Conservation (phyloP, 2,113 vertebrate species). For the Pampusana beccarii region DNA sequence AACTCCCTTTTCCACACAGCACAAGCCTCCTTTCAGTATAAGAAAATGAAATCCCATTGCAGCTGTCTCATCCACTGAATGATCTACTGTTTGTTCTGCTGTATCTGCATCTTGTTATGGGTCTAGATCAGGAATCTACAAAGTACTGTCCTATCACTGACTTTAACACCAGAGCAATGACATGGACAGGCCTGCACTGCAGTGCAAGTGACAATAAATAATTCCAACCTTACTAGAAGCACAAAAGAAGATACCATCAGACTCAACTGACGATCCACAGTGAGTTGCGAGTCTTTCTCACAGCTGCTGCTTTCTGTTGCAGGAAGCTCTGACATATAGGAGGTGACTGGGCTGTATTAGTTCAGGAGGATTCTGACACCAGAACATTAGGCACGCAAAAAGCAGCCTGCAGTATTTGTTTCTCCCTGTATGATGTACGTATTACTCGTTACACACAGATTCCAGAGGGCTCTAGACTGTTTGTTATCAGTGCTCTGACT, state of each 20-base stretch:
- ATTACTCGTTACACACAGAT: neutral
- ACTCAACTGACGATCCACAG: neutral
- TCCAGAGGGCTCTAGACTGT: neutral
- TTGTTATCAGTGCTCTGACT: neutral
- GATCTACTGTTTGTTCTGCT: neutral
- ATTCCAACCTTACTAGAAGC: neutral
- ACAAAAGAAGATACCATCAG: neutral
- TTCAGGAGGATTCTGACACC: neutral
- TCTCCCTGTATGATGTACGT: neutral
- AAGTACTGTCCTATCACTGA: neutral
- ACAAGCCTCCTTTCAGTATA: neutral
- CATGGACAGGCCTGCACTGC: neutral
- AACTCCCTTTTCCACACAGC: neutral
- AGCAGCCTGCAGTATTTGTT: neutral
- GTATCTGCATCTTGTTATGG: neutral
- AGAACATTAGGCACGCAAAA: neutral
- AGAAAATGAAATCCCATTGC: neutral
- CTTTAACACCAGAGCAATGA: neutral
- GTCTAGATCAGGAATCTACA: neutral
- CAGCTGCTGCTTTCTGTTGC: neutral
- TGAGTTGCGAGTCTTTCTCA: neutral
- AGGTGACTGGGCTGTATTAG: neutral
- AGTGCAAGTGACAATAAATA: neutral
- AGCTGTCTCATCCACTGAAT: neutral
- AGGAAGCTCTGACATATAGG: neutral